Evolutionary conservation across 2,888 invertebrate species (phyloP), one percentile per base, ranked within the genome.

Genomic region (Embidobia sp.): DNA sequence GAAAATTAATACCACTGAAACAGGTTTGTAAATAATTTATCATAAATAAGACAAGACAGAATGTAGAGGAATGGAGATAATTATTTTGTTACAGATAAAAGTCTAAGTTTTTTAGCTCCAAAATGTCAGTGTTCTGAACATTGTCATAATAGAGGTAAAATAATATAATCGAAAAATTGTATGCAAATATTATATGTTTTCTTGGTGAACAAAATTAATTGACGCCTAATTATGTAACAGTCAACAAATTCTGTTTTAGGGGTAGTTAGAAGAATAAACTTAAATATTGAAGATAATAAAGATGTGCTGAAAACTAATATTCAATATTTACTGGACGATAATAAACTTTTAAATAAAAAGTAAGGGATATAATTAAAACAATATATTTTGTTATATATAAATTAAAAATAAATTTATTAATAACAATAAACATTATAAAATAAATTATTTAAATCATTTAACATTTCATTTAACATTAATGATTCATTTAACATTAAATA

Each of bases 241-340:
- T 22, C 29, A 7, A 37, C 44, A 3, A 29, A 29, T 49, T 7
- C 42, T 13, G 13, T 16, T 10, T 29, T 49, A 8, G 44, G 48
- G 18, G 51, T 64, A 13, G 44, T 77, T n/a, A 63, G 8, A 61
- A 31, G 31, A 67, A 46, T 49, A 40, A 31, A 7, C 15, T 78
- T 29, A 74, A 81, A 22, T 80, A n/a, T 87, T 33, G 85, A 86
- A 57, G 83, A 85, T 48, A 82, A 80, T 61, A 85, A 85, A 22
- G 72, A 74, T n/a, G 80, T 82, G 2, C 79, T 86, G 75, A 83
- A 84, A 53, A 81, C 80, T 29, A 80, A 84, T n/a, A 85, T 82
- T 51, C 79, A 82, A 13, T 82, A 82, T 53, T 83, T 86, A 2
- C 64, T 83, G n/a, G 42, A 73, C 33, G 86, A 87, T 73, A 87